A percentile compares a stretch with the other conserved stretches of the same genome.
Evolutionary conservation across 1,140 invertebrate species (phyloP).

Genomic region (Anadara kagoshimensis): DNA sequence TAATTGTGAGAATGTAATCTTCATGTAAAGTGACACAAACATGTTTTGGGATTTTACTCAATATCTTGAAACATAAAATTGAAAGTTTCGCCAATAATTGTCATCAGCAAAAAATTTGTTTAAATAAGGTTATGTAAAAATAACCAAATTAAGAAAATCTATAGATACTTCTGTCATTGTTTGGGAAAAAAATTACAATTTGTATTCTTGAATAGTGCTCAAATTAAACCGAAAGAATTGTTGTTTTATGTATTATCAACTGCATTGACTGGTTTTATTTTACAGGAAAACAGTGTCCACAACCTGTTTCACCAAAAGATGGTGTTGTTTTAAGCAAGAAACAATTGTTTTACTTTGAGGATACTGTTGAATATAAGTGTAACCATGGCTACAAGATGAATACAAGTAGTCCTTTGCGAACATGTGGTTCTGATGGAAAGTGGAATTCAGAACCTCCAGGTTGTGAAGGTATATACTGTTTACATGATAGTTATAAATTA

Average conservation of each 20-base stretch:
- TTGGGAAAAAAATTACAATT: no score
- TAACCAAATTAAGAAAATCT: no score
- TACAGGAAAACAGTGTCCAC: constrained; percentile 28
- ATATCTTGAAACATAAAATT: no score
- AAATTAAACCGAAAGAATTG: background rate
- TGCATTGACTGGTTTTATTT: background rate
- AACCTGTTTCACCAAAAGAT: constrained; percentile 15
- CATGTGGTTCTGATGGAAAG: constrained; percentile 21
- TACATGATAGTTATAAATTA: no score
- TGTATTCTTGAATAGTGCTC: no score
- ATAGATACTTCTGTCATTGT: no score
- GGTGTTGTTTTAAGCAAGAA: constrained; percentile 36
- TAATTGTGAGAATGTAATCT: no score
- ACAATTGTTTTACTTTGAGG: constrained; percentile 30
- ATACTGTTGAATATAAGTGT: constrained; percentile 38
- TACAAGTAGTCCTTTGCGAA: background rate
- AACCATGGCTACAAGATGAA: constrained; percentile 26
- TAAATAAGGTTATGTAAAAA: no score
- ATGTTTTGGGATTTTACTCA: no score
- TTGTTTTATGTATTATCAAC: background rate
- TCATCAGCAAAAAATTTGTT: no score
- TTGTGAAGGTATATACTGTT: constrained; percentile 19
- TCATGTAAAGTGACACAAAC: no score
- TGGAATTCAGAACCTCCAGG: constrained; percentile 14
- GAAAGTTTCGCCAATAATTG: no score